Conservation (phyloP, 2,797 vertebrate species). For the Remorina albescens region DNA sequence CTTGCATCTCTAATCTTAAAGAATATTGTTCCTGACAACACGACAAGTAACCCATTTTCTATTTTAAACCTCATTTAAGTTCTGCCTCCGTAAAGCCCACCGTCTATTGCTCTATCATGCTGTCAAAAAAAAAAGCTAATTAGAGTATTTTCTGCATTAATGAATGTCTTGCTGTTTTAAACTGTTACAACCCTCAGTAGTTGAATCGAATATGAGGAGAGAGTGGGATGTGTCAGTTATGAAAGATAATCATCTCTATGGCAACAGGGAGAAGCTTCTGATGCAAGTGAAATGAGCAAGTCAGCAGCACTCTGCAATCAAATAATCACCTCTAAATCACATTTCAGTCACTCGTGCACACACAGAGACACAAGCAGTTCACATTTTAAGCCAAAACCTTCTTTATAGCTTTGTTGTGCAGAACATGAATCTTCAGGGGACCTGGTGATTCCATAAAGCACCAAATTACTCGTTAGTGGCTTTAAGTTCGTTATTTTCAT, state of each 20-base stretch:
- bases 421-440: slow-evolving; percentile 55
- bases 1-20: slow-evolving; percentile 78
- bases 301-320: slow-evolving; percentile 70
- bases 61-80: slow-evolving; percentile 55
- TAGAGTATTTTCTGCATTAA: slow-evolving; percentile 57
- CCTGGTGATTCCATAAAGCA: slow-evolving; percentile 63
- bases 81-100: slow-evolving; percentile 27
- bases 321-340: slow-evolving; percentile 75
- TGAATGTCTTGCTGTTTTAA: slow-evolving; percentile 63
- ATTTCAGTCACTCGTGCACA: slow-evolving; percentile 53
- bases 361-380: slow-evolving; percentile 9
- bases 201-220: slow-evolving; percentile 56
- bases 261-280: slow-evolving; percentile 72
- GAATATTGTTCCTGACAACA: slow-evolving; percentile 70
- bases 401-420: slow-evolving; percentile 61
- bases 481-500: slow-evolving; percentile 70
- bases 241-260: slow-evolving; percentile 73
- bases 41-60: slow-evolving; percentile 55
- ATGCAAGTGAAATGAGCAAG: slow-evolving; percentile 67
- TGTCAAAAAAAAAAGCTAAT: slow-evolving; percentile 49
- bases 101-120: slow-evolving; percentile 34
- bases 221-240: slow-evolving; percentile 62
- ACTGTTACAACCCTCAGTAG: slow-evolving; percentile 54
- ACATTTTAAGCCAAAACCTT: slow-evolving; percentile 33
- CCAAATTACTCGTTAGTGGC: slow-evolving; percentile 69